Percentiles rank a stretch among this genome's conserved stretches.
phyloP scores from a whole-genome alignment of 2,888 invertebrate genomes.

The Ferdinandea cuprea region DNA sequence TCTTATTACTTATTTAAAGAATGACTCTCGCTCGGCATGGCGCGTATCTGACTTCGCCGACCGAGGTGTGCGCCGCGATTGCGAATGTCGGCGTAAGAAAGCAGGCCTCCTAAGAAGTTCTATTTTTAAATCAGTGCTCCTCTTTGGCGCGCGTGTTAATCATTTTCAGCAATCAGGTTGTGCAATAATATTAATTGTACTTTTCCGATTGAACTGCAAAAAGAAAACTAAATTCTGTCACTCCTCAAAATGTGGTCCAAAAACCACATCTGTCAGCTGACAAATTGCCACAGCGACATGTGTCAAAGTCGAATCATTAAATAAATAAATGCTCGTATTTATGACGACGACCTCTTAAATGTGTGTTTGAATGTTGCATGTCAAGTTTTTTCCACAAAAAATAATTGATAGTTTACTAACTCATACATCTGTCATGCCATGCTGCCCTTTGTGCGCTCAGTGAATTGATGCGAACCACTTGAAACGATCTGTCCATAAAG shows the following conservation, averaged over 20 bases:
- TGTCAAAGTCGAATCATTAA: constrained; percentile 44
- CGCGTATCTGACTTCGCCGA: constrained; percentile 13
- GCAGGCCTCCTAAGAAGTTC: constrained; percentile 50
- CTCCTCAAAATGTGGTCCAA: neutral
- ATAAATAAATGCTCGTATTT: constrained; percentile 18
- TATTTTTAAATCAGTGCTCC: constrained; percentile 61
- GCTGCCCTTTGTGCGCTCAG: neutral
- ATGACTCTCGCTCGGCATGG: constrained; percentile 24
- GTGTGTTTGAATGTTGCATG: constrained; percentile 10
- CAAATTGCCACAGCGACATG: constrained; percentile 47
- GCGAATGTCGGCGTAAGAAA: constrained; percentile 31
- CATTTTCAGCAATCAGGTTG: constrained; percentile 32
- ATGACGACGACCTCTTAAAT: constrained; percentile 41
- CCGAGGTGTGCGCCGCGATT: constrained; percentile 26
- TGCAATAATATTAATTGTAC: constrained; percentile 36
- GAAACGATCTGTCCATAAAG: constrained; percentile 34
- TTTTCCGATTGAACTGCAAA: neutral
- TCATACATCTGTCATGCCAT: too few species aligned
- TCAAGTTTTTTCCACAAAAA: constrained; percentile 53
- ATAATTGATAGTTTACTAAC: constrained; percentile 35
- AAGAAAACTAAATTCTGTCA: constrained; percentile 7
- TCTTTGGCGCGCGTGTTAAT: constrained; percentile 20
- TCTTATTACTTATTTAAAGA: constrained; percentile 44
- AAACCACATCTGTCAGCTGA: constrained; percentile 38
- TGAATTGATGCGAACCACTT: constrained; percentile 26